These are phyloP conservation scores for Corapipo altera DNA, from an alignment of 2,113 vertebrate genomes.

Conservation along the genomic window DNA sequence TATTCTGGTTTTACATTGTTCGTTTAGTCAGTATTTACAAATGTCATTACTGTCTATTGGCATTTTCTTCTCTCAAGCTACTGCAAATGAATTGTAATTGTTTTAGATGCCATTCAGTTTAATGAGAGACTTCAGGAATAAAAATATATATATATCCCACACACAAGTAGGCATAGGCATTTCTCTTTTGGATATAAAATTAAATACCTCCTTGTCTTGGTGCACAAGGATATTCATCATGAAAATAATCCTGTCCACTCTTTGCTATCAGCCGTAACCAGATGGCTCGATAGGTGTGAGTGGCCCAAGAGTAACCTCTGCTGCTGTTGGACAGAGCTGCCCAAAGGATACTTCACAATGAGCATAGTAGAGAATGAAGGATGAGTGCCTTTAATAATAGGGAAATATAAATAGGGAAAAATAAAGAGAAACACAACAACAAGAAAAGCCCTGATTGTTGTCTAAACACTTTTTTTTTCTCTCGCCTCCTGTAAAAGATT, in stretches of 20 bases:
- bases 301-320: neutral
- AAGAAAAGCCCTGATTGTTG: neutral
- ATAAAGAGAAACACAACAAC: neutral
- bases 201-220: neutral
- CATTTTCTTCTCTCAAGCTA: slow-evolving; percentile 34
- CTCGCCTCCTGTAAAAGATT: neutral
- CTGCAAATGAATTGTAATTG: slow-evolving; percentile 39
- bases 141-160: neutral
- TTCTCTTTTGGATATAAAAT: slow-evolving; percentile 28
- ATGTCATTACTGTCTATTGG: slow-evolving; percentile 23
- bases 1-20: neutral
- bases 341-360: neutral
- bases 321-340: neutral
- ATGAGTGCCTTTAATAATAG: neutral
- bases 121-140: slow-evolving; percentile 1
- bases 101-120: slow-evolving; percentile 35
- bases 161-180: neutral
- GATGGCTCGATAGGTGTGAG: neutral
- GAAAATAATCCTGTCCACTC: neutral
- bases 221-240: neutral
- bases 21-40: slow-evolving; percentile 13
- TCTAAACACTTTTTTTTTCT: neutral
- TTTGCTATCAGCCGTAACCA: slow-evolving; percentile 5
- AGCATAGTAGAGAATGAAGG: neutral
- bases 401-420: neutral